A percentile compares a stretch with the other conserved stretches of the same genome.
Conservation (phyloP, 2,113 vertebrate species). For the Ctenodactylus gundi region DNA sequence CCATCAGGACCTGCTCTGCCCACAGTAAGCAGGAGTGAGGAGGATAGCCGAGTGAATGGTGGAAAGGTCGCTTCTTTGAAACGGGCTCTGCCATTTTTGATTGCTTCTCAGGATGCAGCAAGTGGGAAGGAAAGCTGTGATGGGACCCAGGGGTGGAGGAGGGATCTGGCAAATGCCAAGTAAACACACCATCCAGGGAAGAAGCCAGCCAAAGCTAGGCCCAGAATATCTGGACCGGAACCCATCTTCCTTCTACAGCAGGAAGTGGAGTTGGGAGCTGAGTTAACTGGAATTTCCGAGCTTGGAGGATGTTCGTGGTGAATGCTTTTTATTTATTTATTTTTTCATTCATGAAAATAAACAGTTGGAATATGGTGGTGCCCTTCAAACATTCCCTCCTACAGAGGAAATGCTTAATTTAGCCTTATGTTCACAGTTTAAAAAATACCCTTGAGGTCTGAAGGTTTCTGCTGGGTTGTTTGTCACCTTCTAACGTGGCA, state of each 20-base stretch:
- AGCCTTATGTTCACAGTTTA: constrained; percentile 57
- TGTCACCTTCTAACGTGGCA: constrained; percentile 28
- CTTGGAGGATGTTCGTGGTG: constrained; percentile 65
- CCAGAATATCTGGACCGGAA: constrained; percentile 75
- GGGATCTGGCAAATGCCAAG: constrained; percentile 50
- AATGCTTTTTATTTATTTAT: constrained; percentile 73
- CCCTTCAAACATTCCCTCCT: constrained; percentile 62
- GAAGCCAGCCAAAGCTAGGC: constrained; percentile 69
- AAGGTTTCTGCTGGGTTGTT: constrained; percentile 40
- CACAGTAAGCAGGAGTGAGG: not conserved
- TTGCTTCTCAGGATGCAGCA: not conserved
- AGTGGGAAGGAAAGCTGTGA: not conserved
- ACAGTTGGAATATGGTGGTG: constrained; percentile 51
- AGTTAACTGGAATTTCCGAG: constrained; percentile 78
- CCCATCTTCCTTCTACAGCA: constrained; percentile 66
- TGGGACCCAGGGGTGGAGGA: constrained; percentile 26
- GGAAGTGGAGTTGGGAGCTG: constrained; percentile 68
- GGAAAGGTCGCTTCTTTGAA: not conserved
- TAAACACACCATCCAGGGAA: constrained; percentile 62
- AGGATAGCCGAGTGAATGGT: not conserved
- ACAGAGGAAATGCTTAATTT: constrained; percentile 78
- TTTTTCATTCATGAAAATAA: constrained; percentile 77
- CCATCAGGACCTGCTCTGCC: no score
- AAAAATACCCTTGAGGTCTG: constrained; percentile 63
- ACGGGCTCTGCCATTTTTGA: not conserved